These are phyloP conservation scores for Melanotaenia maccullochi DNA, from an alignment of 2,797 vertebrate species.

Conservation along the genomic window DNA sequence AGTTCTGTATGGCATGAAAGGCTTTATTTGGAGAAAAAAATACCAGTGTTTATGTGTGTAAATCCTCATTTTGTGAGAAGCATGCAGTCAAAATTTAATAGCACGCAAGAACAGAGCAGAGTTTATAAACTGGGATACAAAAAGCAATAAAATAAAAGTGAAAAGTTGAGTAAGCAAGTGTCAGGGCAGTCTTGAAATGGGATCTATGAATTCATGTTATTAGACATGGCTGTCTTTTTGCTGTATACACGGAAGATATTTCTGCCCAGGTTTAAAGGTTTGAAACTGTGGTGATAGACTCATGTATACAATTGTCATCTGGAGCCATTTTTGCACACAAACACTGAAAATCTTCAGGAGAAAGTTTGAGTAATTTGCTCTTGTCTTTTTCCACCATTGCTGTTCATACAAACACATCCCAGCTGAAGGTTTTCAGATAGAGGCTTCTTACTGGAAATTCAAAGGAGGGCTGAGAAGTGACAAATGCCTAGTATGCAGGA, in stretches of 20 bases:
- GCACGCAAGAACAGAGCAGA: slow-evolving; percentile 25
- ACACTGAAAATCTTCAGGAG: too few species aligned
- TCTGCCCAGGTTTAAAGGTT: too few species aligned
- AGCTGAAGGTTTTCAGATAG: too few species aligned
- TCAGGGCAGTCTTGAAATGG: neutral
- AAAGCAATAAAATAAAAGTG: slow-evolving; percentile 39
- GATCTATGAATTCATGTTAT: neutral
- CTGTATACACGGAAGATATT: neutral
- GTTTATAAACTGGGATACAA: slow-evolving; percentile 21
- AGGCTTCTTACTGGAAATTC: too few species aligned
- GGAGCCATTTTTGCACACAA: too few species aligned
- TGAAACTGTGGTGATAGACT: too few species aligned
- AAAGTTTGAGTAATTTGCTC: too few species aligned
- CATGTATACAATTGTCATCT: too few species aligned
- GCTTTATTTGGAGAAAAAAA: slow-evolving; percentile 26
- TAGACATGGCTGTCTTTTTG: neutral
- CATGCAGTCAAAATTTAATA: slow-evolving; percentile 32
- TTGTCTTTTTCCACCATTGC: too few species aligned
- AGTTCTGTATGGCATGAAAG: slow-evolving; percentile 19
- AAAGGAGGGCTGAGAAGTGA: too few species aligned
- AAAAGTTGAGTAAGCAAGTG: slow-evolving; percentile 13
- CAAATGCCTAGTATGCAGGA: too few species aligned
- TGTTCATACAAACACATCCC: too few species aligned
- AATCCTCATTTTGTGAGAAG: slow-evolving; percentile 1
- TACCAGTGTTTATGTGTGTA: slow-evolving; percentile 1